These are phyloP conservation scores for Caranx melampygus DNA, from an alignment of 2,113 vertebrate genomes.

Conservation along the genomic window DNA sequence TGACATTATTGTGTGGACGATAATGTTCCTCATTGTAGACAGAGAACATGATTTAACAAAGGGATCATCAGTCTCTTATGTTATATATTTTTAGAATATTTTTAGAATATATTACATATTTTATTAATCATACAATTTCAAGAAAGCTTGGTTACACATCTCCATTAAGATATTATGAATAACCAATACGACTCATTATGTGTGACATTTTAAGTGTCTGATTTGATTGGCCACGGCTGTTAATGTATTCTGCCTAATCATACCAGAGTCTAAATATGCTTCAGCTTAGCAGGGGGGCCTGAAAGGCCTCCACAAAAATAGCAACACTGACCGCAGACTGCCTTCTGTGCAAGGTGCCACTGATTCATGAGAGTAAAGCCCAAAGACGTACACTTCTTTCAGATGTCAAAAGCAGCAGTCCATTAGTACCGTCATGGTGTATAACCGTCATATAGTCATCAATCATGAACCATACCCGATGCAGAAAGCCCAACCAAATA, in stretches of 20 bases:
- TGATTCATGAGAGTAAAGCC: neutral
- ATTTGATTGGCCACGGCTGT: neutral
- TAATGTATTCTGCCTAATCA: neutral
- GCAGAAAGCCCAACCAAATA: neutral
- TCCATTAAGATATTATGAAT: neutral
- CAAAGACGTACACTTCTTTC: neutral
- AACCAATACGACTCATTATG: neutral
- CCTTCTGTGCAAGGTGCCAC: neutral
- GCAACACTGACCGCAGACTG: neutral
- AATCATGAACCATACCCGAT: neutral
- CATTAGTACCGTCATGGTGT: slow-evolving; percentile 1
- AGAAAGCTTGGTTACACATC: neutral
- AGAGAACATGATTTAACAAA: neutral
- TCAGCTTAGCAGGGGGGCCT: neutral
- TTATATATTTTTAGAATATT: no score
- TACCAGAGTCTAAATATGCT: neutral
- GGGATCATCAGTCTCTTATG: no score
- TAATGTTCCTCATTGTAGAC: neutral
- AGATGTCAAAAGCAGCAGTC: slow-evolving; percentile 29
- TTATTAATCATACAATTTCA: neutral
- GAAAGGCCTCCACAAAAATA: neutral
- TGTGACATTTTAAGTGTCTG: no score
- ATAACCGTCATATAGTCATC: neutral
- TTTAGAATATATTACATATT: no score
- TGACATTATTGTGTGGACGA: neutral